Base-by-base conservation (phyloP, 1,140 invertebrate species). In the Papilio polyxenes region DNA sequence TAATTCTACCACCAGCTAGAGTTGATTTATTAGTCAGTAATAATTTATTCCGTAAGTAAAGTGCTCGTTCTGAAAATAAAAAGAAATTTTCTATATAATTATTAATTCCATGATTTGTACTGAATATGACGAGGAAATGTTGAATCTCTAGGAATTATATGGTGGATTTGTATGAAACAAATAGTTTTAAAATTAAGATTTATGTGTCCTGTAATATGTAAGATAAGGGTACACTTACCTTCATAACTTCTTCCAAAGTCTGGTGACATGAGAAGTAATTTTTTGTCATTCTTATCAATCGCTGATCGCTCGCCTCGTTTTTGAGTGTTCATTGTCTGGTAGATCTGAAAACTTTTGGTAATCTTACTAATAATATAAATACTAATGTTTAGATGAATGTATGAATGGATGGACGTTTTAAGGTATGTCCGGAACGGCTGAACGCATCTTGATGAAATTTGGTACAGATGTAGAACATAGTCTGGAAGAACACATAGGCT, bases 1-100 rank as follows among this genome's bases (percentile, higher is more conserved):
- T 97, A 1, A 96, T 95, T 65, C 89, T 95, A 11, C 96, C 96
- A 31, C 96, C 96, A 7, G 91, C 89, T 0, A 94, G 92, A 51
- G 37, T 40, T 72, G 65, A 72, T 72, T 72, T 72, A 72, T 72
- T 72, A 40, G 13, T 11, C 31, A 40, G 31, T 72, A 72, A 65
- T 31, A 65, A 72, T 72, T 72, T 72, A 72, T 72, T 72, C 65
- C 65, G 23, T 15, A 72, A 40, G 65, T 72, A 72, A 72, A 72
- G 65, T 37, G 23, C 31, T 7, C 65, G 23, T 37, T 72, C 65
- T 72, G 13, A 13, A 37, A 72, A 37, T 37, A 72, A 72, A 72
- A 37, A 72, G 13, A 31, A 11, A 40, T 37, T 72, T 23, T 11
- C 23, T 53, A 9, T 53, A 53, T 65, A 23, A 65, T 65, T 65